Evolutionary conservation across 2,888 invertebrate genomes (phyloP).

Genomic region (Resseliella maxima): DNA sequence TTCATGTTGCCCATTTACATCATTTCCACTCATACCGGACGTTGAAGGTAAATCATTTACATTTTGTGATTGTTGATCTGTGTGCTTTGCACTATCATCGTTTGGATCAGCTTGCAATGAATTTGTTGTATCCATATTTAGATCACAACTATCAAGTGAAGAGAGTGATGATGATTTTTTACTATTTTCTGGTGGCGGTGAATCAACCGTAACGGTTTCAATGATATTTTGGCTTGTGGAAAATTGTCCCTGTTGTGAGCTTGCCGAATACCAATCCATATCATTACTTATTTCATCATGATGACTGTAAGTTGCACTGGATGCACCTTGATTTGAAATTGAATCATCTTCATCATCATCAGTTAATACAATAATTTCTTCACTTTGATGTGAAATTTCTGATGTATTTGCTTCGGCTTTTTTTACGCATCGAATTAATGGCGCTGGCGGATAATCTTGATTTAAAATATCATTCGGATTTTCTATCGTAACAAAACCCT

Average conservation of each 20-base stretch:
- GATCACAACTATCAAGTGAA: slow-evolving; percentile 30
- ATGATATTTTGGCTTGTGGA: slow-evolving; percentile 5
- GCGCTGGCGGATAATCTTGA: background rate
- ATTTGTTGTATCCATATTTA: background rate
- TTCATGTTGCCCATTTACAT: background rate
- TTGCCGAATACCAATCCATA: slow-evolving; percentile 32
- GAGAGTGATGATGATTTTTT: background rate
- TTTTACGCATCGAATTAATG: background rate
- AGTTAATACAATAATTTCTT: slow-evolving; percentile 1
- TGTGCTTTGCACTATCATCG: background rate
- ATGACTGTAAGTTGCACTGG: background rate
- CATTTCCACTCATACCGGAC: background rate
- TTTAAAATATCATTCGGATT: background rate
- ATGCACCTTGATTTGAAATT: background rate
- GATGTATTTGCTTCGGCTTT: background rate
- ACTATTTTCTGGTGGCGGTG: background rate
- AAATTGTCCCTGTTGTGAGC: background rate
- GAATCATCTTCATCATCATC: slow-evolving; percentile 26
- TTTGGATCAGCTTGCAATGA: background rate
- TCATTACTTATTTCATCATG: slow-evolving; percentile 10
- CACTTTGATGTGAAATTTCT: background rate
- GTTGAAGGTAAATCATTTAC: background rate
- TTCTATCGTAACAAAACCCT: background rate
- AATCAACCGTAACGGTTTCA: slow-evolving; percentile 30
- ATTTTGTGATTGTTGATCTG: background rate